Evolutionary conservation across 2,888 invertebrate genomes (phyloP).

Genomic region (Ennomos quercinarius): DNA sequence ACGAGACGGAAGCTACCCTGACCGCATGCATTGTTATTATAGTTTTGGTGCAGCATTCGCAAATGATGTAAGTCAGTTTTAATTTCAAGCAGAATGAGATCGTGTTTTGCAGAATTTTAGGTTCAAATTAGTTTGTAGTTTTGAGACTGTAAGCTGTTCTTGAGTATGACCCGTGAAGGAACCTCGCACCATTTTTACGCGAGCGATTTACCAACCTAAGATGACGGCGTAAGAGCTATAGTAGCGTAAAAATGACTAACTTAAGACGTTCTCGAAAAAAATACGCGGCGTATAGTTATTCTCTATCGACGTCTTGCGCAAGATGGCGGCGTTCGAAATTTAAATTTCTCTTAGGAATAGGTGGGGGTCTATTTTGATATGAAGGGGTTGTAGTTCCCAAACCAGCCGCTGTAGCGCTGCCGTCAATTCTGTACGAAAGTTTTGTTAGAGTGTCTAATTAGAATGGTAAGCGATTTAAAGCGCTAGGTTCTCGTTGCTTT

Average conservation of each 20-base stretch:
- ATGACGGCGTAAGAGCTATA: constrained; percentile 79
- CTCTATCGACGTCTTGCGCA: constrained; percentile 84
- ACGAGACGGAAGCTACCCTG: constrained; percentile 63
- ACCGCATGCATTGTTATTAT: constrained; percentile 77
- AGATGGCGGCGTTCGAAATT: constrained; percentile 84
- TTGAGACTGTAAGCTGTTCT: constrained; percentile 42
- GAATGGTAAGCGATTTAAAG: constrained; percentile 36
- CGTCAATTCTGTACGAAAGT: constrained; percentile 49
- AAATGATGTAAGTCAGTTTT: constrained; percentile 41
- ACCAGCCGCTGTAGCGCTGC: constrained; percentile 61
- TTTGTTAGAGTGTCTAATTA: constrained; percentile 51
- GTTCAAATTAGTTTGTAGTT: constrained; percentile 21
- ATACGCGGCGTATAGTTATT: constrained; percentile 77
- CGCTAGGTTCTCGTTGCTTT: constrained; percentile 33
- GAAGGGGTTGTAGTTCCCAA: constrained; percentile 39
- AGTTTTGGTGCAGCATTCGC: constrained; percentile 57
- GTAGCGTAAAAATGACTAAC: constrained; percentile 81
- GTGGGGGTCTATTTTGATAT: constrained; percentile 66
- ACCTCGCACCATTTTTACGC: constrained; percentile 79
- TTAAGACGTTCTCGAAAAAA: constrained; percentile 84
- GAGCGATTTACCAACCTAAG: constrained; percentile 82
- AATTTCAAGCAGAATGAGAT: constrained; percentile 24
- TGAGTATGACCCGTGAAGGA: constrained; percentile 51
- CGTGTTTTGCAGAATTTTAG: rapidly evolving
- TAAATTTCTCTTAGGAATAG: constrained; percentile 82